Percentiles rank a stretch among this genome's conserved stretches.
These are phyloP conservation scores for Musca vetustissima DNA, from an alignment of 1,140 invertebrate species.

Conservation along the genomic window DNA sequence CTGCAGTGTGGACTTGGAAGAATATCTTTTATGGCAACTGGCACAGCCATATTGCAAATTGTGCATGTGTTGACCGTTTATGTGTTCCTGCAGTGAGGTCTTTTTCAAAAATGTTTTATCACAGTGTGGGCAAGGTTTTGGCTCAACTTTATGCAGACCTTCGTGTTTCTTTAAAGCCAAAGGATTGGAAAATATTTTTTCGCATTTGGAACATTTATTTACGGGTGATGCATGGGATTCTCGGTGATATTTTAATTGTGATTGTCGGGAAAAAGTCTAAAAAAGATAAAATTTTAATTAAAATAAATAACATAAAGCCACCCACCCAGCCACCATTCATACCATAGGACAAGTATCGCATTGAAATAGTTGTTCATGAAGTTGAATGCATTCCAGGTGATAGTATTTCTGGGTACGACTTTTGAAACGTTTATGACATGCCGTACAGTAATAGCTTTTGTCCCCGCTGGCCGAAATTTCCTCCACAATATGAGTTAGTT, in stretches of 20 bases:
- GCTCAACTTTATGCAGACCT: slow-evolving; percentile 26
- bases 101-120: slow-evolving; percentile 17
- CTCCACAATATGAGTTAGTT: slow-evolving; percentile 7
- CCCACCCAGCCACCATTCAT: too few relatives aligned
- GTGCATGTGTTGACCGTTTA: slow-evolving; percentile 15
- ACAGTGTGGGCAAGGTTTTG: slow-evolving; percentile 14
- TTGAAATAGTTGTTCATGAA: slow-evolving; percentile 36
- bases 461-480: slow-evolving; percentile 17
- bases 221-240: slow-evolving; percentile 33
- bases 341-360: slow-evolving; percentile 34
- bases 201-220: slow-evolving; percentile 35
- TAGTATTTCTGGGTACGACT: slow-evolving; percentile 60
- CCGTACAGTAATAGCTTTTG: slow-evolving; percentile 56
- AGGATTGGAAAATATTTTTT: slow-evolving; percentile 33
- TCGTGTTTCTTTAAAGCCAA: slow-evolving; percentile 33
- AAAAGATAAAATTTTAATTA: too few relatives aligned
- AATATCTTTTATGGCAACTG: slow-evolving; percentile 55
- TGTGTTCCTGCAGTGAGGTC: slow-evolving; percentile 5
- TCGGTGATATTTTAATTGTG: slow-evolving; percentile 47
- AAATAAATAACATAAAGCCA: too few relatives aligned
- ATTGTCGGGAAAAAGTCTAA: slow-evolving; percentile 42
- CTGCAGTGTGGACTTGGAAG: slow-evolving; percentile 55
- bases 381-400: slow-evolving; percentile 57
- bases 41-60: slow-evolving; percentile 52
- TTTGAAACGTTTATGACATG: slow-evolving; percentile 60